phyloP scores from a whole-genome alignment of 2,888 invertebrate genomes.

The Pycnomerus fuliginosus region DNA sequence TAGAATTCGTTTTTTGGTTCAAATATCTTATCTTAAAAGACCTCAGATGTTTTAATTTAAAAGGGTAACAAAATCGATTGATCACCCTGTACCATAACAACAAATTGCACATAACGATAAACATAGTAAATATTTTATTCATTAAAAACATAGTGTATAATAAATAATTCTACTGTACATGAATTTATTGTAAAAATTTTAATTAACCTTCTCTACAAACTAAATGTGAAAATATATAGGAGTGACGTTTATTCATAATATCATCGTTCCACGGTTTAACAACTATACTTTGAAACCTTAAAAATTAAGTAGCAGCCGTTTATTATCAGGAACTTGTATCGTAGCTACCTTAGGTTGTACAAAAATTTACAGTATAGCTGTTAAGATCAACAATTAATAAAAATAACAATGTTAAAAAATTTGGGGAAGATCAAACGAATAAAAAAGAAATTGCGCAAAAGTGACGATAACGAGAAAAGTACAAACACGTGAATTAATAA shows the following conservation, averaged over 20 bases:
- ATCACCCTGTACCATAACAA: slow-evolving; percentile 19
- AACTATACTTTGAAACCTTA: slow-evolving; percentile 16
- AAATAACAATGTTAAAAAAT: neutral
- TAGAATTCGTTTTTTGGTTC: no score
- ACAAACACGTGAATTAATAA: slow-evolving; percentile 28
- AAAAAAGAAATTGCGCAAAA: no score
- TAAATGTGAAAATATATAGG: slow-evolving; percentile 19
- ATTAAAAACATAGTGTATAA: slow-evolving; percentile 29
- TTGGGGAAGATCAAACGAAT: slow-evolving; percentile 16
- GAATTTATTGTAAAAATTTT: slow-evolving; percentile 14
- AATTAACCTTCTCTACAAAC: slow-evolving; percentile 15
- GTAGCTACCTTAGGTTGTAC: neutral
- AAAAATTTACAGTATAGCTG: slow-evolving; percentile 21
- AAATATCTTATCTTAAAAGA: no score
- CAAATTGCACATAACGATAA: slow-evolving; percentile 31
- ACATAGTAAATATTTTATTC: slow-evolving; percentile 28
- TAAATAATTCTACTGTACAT: slow-evolving; percentile 33
- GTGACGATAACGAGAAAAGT: slow-evolving; percentile 8
- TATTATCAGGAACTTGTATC: slow-evolving; percentile 10
- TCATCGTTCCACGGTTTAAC: slow-evolving; percentile 18
- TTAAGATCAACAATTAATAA: slow-evolving; percentile 7
- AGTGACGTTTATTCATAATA: slow-evolving; percentile 23
- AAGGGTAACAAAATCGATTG: no score
- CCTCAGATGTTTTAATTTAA: no score
- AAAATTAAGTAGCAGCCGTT: slow-evolving; percentile 24